Conservation (phyloP, 2,888 invertebrate genomes). For the Trachelus iudaicus region DNA sequence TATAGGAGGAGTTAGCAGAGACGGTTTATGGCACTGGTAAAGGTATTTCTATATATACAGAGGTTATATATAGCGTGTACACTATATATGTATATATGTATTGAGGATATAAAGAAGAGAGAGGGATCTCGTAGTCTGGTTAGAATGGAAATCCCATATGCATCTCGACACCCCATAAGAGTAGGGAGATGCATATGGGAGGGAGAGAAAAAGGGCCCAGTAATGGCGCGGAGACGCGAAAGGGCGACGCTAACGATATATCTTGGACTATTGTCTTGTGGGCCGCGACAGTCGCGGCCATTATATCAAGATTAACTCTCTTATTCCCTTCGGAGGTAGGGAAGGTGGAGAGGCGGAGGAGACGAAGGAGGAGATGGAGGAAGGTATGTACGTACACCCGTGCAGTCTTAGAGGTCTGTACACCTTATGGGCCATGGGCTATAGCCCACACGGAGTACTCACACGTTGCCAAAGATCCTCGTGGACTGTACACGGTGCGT, state of each 20-base stretch:
- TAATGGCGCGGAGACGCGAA: slow-evolving; percentile 52
- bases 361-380: slow-evolving; percentile 11
- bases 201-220: slow-evolving; percentile 39
- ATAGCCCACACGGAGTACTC: neutral
- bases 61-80: too few species aligned
- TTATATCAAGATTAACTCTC: slow-evolving; percentile 65
- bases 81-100: too few species aligned
- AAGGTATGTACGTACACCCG: slow-evolving; percentile 10
- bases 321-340: slow-evolving; percentile 43
- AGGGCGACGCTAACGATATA: slow-evolving; percentile 62
- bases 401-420: neutral
- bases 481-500: slow-evolving; percentile 18
- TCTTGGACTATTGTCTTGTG: slow-evolving; percentile 64
- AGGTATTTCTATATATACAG: too few species aligned
- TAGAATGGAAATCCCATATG: slow-evolving; percentile 27
- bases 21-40: too few species aligned
- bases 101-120: too few species aligned
- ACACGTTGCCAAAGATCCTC: neutral
- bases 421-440: neutral
- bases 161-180: slow-evolving; percentile 40
- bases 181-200: neutral
- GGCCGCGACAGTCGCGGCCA: slow-evolving; percentile 64
- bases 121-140: too few species aligned
- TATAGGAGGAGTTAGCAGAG: too few species aligned
- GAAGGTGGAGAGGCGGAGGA: slow-evolving; percentile 27